Base-by-base conservation (phyloP, 2,797 vertebrate genomes). In the Prionace glauca region DNA sequence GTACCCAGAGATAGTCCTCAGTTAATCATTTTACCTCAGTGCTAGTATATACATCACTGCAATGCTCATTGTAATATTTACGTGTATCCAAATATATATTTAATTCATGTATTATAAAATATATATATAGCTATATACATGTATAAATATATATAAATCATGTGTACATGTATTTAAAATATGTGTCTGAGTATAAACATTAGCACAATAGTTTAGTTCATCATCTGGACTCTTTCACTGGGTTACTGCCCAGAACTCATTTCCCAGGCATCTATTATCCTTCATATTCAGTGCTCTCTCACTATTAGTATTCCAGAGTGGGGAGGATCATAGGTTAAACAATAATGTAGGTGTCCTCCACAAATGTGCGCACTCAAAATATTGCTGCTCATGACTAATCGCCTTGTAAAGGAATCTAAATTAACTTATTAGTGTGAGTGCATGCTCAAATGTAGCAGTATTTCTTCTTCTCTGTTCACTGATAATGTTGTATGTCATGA, bases 321-420 rank as follows among this genome's bases (percentile, higher is more conserved):
- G 86, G 86, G 56, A 88, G 87, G 56, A 90, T 62, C 56, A 90
- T 90, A 90, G 56, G 87, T 90, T 90, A n/a, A 90, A 62, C 87
- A 65, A 62, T n/a, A 90, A 62, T 90, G 56, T 90, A 62, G 87
- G 60, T 62, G 56, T 90, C 56, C 56, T 90, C 87, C 56, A 62
- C 56, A 90, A 90, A 90, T 62, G 60, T 90, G 56, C 56, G 16
- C 60, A 62, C 60, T 90, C 87, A 90, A 90, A 90, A 90, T 90
- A 90, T 90, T 65, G 56, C 87, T 20, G 87, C 60, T 90, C 87
- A 90, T 90, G 56, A 90, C 56, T 62, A 90, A 90, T 90, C 56
- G 3, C 56, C 87, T 90, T 90, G 87, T 90, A 90, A 62, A 90
- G 87, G 87, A 90, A 65, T 90, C 87, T 90, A 88, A 88, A 88